Conservation (phyloP, 2,113 vertebrate genomes). For the Dissostichus mawsoni region DNA sequence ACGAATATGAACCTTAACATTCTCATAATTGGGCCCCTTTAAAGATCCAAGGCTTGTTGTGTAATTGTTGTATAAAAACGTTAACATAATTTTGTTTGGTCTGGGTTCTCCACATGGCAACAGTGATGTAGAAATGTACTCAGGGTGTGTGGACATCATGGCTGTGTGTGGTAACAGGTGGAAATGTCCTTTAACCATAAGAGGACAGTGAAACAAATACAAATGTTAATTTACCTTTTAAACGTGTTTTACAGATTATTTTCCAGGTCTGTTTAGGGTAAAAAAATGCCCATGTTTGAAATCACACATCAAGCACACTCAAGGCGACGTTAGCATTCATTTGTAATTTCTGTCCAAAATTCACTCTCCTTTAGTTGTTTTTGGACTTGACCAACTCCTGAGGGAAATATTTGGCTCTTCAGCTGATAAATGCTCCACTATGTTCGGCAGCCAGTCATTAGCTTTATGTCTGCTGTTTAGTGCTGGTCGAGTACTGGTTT, state of each 20-base stretch:
- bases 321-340: not conserved
- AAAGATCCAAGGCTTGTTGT: not conserved
- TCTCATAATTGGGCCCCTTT: not conserved
- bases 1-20: too few species aligned
- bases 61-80: not conserved
- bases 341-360: conserved; percentile 1
- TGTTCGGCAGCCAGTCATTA: not conserved
- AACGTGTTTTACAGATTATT: not conserved
- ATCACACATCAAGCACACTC: not conserved
- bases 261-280: not conserved
- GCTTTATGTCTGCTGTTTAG: not conserved
- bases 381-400: not conserved
- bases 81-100: not conserved
- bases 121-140: not conserved
- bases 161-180: not conserved
- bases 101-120: not conserved
- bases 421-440: not conserved
- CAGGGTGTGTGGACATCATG: not conserved
- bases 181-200: not conserved
- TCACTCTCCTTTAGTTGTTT: not conserved
- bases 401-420: not conserved
- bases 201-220: not conserved
- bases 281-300: not conserved
- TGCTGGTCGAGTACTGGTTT: not conserved
- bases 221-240: not conserved